Evolutionary conservation across 2,113 vertebrate genomes (phyloP), one percentile per base, ranked within the genome.

Genomic region (Tupaia chinensis): DNA sequence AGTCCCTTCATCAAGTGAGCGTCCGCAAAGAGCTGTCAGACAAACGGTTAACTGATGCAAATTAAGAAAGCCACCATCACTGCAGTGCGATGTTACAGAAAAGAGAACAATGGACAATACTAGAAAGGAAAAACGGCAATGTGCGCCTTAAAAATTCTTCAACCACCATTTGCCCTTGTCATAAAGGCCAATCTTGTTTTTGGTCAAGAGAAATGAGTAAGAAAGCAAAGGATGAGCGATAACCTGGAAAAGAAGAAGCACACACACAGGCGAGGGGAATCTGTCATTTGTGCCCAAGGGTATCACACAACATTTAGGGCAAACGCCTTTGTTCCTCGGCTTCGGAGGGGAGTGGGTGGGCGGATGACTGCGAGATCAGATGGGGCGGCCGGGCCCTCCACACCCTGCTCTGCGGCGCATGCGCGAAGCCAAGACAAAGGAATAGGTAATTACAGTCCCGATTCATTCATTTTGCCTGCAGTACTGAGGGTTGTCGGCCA

Each of bases 371-470:
- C 91, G 90, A 78, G 95, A 93, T 97, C 90, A 66, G 89, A 96
- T n/a, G 60, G 74, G 80, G 96, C 94, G n/a, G 94, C 95, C 93
- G 0, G 65, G 73, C 89, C 96, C 94, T 98, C 98, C 98, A 98
- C 98, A 96, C 97, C 97, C 97, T 91, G 92, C 94, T 93, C 93
- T 86, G 60, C 14, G 56, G 98, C 98, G 98, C 98, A 99, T 98
- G 98, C 98, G 98, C 97, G 87, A 97, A 94, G 72, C 97, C 73
- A 94, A 98, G 98, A 98, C 98, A 99, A 99, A 98, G 98, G 98
- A 98, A 98, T 98, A 97, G 98, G 97, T 98, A 98, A 98, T 98
- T 98, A 97, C 98, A 95, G 97, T 17, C 94, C 82, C 60, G 95
- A 95, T 97, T 97, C 98, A 97, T 97, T 97, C 97, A 98, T 95